Evolutionary conservation across 2,888 invertebrate species (phyloP).

Genomic region (Aphelenchoides bicaudatus): DNA sequence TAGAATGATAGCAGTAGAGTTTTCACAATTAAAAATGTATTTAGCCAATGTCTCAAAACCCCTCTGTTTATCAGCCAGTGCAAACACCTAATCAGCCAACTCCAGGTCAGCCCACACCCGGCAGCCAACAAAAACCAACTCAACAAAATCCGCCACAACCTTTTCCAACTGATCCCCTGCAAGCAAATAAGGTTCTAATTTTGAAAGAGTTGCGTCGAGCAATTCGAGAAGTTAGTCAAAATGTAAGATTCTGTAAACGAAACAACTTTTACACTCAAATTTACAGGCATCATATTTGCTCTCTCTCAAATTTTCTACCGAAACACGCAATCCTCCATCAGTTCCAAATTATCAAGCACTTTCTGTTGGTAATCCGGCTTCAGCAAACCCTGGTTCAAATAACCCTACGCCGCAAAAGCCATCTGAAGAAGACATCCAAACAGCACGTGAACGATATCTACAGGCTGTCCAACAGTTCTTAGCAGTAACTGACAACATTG

Average conservation of each 20-base stretch:
- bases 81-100: constrained; percentile 1
- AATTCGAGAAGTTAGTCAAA: background rate
- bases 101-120: background rate
- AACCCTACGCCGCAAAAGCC: background rate
- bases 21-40: too few species aligned
- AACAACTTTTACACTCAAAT: too few species aligned
- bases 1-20: background rate
- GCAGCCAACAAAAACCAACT: too few species aligned
- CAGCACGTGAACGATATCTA: background rate
- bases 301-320: constrained; percentile 1
- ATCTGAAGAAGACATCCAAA: background rate
- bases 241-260: too few species aligned
- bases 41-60: background rate
- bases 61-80: background rate
- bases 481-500: background rate
- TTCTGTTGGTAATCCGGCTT: too few species aligned
- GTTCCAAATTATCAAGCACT: background rate
- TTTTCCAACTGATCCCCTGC: constrained; percentile 1
- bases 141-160: background rate
- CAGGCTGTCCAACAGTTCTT: constrained; percentile 3
- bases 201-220: background rate
- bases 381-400: background rate
- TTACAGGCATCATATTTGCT: constrained; percentile 2
- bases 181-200: constrained; percentile 1
- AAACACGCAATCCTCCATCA: background rate